Conservation (phyloP, 2,888 invertebrate genomes). For the Pollenia griseotomentosa region DNA sequence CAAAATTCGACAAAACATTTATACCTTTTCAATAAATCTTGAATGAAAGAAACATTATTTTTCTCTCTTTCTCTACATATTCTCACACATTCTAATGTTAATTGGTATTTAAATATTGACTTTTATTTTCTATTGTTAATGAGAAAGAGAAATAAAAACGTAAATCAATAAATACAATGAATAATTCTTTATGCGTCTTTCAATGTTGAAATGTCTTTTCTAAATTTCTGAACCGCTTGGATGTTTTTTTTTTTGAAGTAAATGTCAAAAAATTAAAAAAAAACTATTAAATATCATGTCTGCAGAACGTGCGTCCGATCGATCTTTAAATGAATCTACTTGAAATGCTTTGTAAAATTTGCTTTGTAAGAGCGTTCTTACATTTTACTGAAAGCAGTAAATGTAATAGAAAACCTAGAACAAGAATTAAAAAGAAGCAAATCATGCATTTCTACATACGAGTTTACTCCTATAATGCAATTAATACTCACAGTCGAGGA, state of each 20-base stretch:
- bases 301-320: slow-evolving; percentile 40
- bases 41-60: slow-evolving; percentile 25
- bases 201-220: slow-evolving; percentile 29
- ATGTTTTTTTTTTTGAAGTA: not conserved
- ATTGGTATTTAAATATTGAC: slow-evolving; percentile 61
- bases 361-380: not conserved
- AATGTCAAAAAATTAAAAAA: not conserved
- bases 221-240: not conserved
- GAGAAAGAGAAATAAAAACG: not conserved
- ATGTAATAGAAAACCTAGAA: slow-evolving; percentile 25
- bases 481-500: not conserved
- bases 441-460: not conserved
- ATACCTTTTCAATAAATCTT: not conserved
- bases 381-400: not conserved
- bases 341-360: not conserved
- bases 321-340: slow-evolving; percentile 14
- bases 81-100: slow-evolving; percentile 51
- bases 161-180: slow-evolving; percentile 33
- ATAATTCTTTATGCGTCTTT: slow-evolving; percentile 23
- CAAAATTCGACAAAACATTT: slow-evolving; percentile 9
- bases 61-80: slow-evolving; percentile 2
- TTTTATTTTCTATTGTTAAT: slow-evolving; percentile 52
- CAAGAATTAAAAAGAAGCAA: not conserved
- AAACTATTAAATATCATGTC: slow-evolving; percentile 27
- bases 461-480: not conserved